Evolutionary conservation across 1,140 invertebrate species (phyloP), one percentile per base, ranked within the genome.

Genomic region (Phortica variegata): DNA sequence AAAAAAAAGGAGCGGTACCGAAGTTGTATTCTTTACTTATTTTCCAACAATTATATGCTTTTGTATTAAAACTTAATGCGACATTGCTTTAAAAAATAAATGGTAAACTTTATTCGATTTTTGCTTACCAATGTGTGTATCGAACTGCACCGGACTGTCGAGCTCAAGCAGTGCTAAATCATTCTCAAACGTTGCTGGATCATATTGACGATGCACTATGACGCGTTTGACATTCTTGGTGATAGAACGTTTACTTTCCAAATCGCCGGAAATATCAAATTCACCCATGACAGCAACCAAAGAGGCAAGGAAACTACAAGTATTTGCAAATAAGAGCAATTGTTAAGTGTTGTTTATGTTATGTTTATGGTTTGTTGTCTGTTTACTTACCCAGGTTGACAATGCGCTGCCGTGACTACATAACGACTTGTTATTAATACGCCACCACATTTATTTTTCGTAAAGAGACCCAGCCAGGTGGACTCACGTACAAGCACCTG

Each of bases 361-460:
- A 15, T 7, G 3, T 20, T 8, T 15, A 31, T 10, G n/a, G 1
- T 43, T 2, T 10, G 13, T 13, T 3, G 16, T 23, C 16, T 21
- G 1, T n/a, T 15, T 19, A 77, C 81, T 81, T 79, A 91, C 89
- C 90, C 91, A 43, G 93, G 93, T 76, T 95, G 92, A 80, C 93
- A 96, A 82, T 96, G 93, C 8, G 93, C 93, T 0, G 93, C 93
- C 0, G 92, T 95, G 44, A 91, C 86, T 3, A 95, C 91, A 65
- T 87, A 93, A 75, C 84, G 84, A 46, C 85, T 86, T 7, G 88
- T 90, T 54, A 93, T 91, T 3, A 96, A 81, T 0, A 95, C 93
- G 23, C 93, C 93, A 9, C 93, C 93, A 70, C 93, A 96, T 77
- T 96, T 96, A 73, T 95, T 95, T 76, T 96, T 95, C n/a, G 91